These are phyloP conservation scores for Centrocercus urophasianus DNA, from an alignment of 2,113 vertebrate species.

Conservation along the genomic window DNA sequence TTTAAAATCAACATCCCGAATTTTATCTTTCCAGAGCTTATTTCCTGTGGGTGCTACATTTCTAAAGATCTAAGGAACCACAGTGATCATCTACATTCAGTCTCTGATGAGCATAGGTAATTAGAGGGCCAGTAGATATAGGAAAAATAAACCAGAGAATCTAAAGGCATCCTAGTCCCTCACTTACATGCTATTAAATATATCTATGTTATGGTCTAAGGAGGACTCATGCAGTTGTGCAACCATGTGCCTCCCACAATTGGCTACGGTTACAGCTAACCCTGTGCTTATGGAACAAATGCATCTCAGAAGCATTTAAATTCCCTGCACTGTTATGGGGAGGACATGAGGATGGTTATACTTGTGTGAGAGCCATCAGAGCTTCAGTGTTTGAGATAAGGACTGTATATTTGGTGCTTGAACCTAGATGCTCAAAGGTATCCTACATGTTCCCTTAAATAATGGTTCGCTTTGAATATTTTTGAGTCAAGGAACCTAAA, in stretches of 20 bases:
- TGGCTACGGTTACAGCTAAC: not conserved
- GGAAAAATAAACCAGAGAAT: not conserved
- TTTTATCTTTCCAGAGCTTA: not conserved
- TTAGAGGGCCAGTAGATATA: not conserved
- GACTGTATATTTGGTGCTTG: not conserved
- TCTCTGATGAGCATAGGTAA: not conserved
- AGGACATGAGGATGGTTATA: rapidly evolving
- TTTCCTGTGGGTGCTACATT: not conserved
- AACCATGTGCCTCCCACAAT: not conserved
- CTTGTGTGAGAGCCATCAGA: not conserved
- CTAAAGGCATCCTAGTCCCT: not conserved
- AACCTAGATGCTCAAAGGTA: not conserved
- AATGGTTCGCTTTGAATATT: not conserved
- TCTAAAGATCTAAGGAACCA: not conserved
- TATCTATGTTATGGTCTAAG: not conserved
- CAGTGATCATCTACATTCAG: not conserved
- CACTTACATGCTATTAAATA: not conserved
- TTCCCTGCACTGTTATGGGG: not conserved
- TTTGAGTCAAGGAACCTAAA: not conserved
- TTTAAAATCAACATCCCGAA: not conserved
- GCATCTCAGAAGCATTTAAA: not conserved
- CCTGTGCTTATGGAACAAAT: not conserved
- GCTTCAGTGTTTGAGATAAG: not conserved
- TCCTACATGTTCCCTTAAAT: not conserved
- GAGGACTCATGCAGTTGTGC: rapidly evolving